phyloP scores from a whole-genome alignment of 1,140 invertebrate genomes.

The Aphis gossypii region DNA sequence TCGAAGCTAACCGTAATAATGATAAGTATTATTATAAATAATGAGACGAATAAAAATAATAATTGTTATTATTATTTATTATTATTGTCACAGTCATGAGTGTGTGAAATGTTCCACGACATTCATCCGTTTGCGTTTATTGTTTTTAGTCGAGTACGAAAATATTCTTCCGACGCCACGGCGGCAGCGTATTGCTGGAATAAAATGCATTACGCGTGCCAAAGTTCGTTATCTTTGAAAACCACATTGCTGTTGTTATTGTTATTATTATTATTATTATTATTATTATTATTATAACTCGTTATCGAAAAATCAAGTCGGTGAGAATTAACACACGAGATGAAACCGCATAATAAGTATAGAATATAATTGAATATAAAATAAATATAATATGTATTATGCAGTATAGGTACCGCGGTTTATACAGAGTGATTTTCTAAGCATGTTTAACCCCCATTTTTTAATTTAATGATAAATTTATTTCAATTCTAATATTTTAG shows the following conservation, averaged over 20 bases:
- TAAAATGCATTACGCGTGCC: neutral
- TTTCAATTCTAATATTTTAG: too few species aligned
- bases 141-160: neutral
- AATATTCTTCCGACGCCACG: neutral
- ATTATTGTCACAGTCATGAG: neutral
- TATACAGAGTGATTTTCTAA: too few species aligned
- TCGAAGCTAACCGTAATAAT: neutral
- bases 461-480: too few species aligned
- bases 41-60: neutral
- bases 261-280: neutral
- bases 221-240: slow-evolving; percentile 47
- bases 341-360: neutral
- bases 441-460: too few species aligned
- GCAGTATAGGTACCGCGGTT: neutral
- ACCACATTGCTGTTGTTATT: slow-evolving; percentile 18
- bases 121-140: neutral
- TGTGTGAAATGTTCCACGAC: neutral
- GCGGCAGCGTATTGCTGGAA: neutral
- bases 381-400: neutral
- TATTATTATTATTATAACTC: neutral
- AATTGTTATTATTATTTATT: neutral
- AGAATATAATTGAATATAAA: neutral
- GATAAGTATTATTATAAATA: neutral
- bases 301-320: neutral
- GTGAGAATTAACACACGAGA: neutral